A percentile compares a stretch with the other conserved stretches of the same genome.
Conservation (phyloP, 2,113 vertebrate genomes). For the Sturnira hondurensis region DNA sequence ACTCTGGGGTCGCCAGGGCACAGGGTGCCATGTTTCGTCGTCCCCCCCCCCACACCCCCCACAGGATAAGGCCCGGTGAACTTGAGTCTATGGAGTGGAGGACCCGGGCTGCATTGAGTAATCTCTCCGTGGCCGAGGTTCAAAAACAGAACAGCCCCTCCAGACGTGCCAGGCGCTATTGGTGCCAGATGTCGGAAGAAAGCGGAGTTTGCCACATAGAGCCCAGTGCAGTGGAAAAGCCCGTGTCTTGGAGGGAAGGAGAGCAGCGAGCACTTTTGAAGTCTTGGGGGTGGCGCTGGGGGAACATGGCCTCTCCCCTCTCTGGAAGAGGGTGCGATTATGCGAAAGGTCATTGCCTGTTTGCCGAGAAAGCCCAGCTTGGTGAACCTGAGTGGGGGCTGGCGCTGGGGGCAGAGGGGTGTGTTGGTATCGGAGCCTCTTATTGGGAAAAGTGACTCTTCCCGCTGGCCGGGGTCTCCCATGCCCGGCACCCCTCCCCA, state of each 20-base stretch:
- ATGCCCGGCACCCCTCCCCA: rapidly evolving
- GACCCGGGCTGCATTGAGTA: slow-evolving; percentile 87
- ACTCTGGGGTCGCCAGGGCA: background rate
- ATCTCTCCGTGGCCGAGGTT: slow-evolving; percentile 88
- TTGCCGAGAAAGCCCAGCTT: background rate
- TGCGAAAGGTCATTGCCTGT: slow-evolving; percentile 70
- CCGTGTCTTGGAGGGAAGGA: slow-evolving; percentile 72
- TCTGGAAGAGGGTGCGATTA: slow-evolving; percentile 78
- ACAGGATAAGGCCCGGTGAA: background rate
- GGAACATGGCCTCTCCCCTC: slow-evolving; percentile 51
- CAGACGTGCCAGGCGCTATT: slow-evolving; percentile 84
- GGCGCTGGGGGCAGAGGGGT: background rate
- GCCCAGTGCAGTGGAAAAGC: slow-evolving; percentile 87
- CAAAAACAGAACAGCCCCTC: slow-evolving; percentile 87
- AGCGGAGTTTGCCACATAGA: slow-evolving; percentile 86
- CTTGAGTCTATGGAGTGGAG: background rate
- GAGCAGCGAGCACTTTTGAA: slow-evolving; percentile 72
- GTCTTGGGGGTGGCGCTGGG: slow-evolving; percentile 67
- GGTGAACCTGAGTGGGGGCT: background rate
- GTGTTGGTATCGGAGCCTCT: rapidly evolving
- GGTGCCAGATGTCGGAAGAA: slow-evolving; percentile 91
- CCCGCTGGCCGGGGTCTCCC: rapidly evolving
- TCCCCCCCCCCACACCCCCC: rapidly evolving
- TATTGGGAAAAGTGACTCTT: background rate
- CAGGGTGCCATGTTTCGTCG: rapidly evolving